Conservation (phyloP, 2,888 invertebrate genomes). For the Aleiodes alternator region DNA sequence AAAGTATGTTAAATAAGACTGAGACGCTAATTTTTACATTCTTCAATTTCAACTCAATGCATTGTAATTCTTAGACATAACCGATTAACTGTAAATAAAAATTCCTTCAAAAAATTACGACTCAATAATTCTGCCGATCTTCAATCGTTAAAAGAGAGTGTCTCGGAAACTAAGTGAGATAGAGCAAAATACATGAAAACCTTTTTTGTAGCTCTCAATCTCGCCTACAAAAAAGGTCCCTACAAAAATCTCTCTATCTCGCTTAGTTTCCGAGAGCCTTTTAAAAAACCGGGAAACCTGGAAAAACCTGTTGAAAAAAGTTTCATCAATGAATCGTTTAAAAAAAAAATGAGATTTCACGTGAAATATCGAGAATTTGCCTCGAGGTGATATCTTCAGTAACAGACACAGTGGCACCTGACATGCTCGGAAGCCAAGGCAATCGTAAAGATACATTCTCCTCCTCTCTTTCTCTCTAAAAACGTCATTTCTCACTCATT, state of each 20-base stretch:
- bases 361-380: conserved; percentile 49
- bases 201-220: too few species aligned
- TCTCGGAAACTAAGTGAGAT: too few species aligned
- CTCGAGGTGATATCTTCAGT: conserved; percentile 50
- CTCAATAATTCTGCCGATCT: too few species aligned
- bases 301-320: background rate
- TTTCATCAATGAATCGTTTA: background rate
- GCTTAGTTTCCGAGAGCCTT: too few species aligned
- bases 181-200: too few species aligned
- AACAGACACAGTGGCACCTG: conserved; percentile 68
- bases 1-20: conserved; percentile 94
- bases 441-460: conserved; percentile 52
- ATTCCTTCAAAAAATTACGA: background rate
- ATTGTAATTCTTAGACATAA: conserved; percentile 15
- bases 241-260: too few species aligned
- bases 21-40: background rate
- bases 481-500: conserved; percentile 15
- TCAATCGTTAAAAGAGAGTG: too few species aligned
- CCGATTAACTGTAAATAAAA: conserved; percentile 3
- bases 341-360: conserved; percentile 17
- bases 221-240: too few species aligned
- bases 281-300: background rate
- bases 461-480: conserved; percentile 35
- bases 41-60: background rate
- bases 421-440: conserved; percentile 50